Conservation (phyloP, 2,113 vertebrate genomes). For the Xenopus laevis region DNA sequence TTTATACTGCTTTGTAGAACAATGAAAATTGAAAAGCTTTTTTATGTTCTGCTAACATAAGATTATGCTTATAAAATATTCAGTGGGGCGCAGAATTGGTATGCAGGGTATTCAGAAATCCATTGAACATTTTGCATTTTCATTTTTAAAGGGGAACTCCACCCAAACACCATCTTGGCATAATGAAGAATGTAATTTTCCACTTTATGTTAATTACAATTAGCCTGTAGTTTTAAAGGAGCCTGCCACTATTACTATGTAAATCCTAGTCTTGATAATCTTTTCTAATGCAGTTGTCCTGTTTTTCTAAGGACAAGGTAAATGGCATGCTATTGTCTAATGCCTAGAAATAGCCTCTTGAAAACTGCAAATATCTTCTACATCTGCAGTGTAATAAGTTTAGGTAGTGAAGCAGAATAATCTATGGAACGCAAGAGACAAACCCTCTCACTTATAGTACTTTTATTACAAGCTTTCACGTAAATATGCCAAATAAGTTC, state of each 20-base stretch:
- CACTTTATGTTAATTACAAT: no score
- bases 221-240: no score
- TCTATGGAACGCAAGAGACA: slow-evolving; percentile 37
- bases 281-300: no score
- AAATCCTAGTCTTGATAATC: no score
- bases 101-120: slow-evolving; percentile 1
- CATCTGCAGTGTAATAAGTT: slow-evolving; percentile 31
- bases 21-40: slow-evolving; percentile 11
- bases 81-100: slow-evolving; percentile 20
- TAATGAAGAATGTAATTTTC: no score
- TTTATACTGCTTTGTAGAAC: slow-evolving; percentile 36
- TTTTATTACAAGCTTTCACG: slow-evolving; percentile 30
- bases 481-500: slow-evolving; percentile 36
- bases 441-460: slow-evolving; percentile 34
- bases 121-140: no score
- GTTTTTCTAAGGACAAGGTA: no score
- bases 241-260: no score
- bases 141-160: no score
- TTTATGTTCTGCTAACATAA: slow-evolving; percentile 24
- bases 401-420: slow-evolving; percentile 36
- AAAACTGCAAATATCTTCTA: slow-evolving; percentile 10
- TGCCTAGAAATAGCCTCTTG: no score
- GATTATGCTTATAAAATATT: slow-evolving; percentile 21
- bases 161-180: no score
- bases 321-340: no score